These are phyloP conservation scores for Amblyjoppa proteus DNA, from an alignment of 2,888 invertebrate species.

Conservation along the genomic window DNA sequence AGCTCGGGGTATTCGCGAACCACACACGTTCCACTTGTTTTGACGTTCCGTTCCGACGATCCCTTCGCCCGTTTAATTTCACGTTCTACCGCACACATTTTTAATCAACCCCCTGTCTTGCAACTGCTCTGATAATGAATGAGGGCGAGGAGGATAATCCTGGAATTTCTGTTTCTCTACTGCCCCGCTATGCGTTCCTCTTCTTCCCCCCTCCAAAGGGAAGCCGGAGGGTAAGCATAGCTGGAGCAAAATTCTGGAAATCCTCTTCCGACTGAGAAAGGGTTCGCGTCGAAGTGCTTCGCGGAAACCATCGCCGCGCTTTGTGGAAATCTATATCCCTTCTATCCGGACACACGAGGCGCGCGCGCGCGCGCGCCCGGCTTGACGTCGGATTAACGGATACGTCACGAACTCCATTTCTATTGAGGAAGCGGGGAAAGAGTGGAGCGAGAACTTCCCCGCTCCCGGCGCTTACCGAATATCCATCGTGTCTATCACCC, in stretches of 20 bases:
- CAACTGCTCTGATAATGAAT: slow-evolving; percentile 64
- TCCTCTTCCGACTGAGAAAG: slow-evolving; percentile 30
- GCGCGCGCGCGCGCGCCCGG: slow-evolving; percentile 19
- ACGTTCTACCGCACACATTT: slow-evolving; percentile 70
- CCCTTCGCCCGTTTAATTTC: slow-evolving; percentile 66
- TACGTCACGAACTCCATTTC: slow-evolving; percentile 63
- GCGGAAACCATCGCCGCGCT: slow-evolving; percentile 24
- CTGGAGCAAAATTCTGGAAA: slow-evolving; percentile 26
- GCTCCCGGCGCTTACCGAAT: slow-evolving; percentile 39
- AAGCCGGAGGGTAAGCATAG: neutral
- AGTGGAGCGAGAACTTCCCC: neutral
- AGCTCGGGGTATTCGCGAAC: neutral
- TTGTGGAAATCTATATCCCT: slow-evolving; percentile 50
- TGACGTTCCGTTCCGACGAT: slow-evolving; percentile 14
- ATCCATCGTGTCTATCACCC: slow-evolving; percentile 53
- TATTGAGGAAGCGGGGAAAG: slow-evolving; percentile 55
- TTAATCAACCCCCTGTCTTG: slow-evolving; percentile 68
- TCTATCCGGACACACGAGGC: slow-evolving; percentile 10
- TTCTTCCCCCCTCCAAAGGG: neutral
- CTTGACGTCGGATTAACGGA: slow-evolving; percentile 63
- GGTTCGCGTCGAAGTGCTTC: neutral
- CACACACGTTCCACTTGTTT: neutral
- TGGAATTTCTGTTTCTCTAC: slow-evolving; percentile 14
- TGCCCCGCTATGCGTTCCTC: neutral
- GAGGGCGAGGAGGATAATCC: slow-evolving; percentile 53